Base-by-base conservation (phyloP, 2,113 vertebrate genomes). In the Oncorhynchus masou region DNA sequence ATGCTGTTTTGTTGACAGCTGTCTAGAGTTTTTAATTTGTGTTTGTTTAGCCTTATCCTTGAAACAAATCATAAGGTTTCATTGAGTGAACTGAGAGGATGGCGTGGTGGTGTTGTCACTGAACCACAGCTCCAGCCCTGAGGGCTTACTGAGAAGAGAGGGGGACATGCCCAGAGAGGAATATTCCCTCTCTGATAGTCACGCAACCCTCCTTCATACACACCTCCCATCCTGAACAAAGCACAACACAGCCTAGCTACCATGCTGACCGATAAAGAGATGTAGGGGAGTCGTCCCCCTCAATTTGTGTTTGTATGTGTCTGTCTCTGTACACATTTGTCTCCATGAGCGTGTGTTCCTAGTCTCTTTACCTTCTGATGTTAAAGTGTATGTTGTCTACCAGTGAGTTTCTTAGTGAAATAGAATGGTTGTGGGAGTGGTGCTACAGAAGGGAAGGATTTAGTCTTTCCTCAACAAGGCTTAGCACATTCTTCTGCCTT, bases 111-210 rank as follows among this genome's bases (percentile, higher is more conserved):
- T 64, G 79, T 79, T 83, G 82, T 88, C 80, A 83, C 79, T 84
- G 76, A 88, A 88, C 79, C 73, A 9, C 54, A 69, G 79, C 79
- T 51, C 34, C 74, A 59, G 79, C 82, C 85, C 83, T 27, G n/a
- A 77, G 84, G 88, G 86, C 79, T 78, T 70, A 83, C 59, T 39
- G 77, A 64, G 59, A 29, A 29, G 73, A 86, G 68, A 83, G 83
- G 75, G 79, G 81, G 87, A 85, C 90, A 90, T 91, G 87, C 87
- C 90, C 87, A 82, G 80, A 87, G 57, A 15, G 75, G 70, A 89
- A 79, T 88, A 85, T 85, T 87, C 73, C 75, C 62, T 49, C 90
- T 73, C 87, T 77, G 15, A 70, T 82, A 92, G 89, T 94, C 92
- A 93, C 85, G 75, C 85, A 91, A 91, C 49, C 79, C 74, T 66